phyloP scores from a whole-genome alignment of 2,888 invertebrate genomes.

The Nebria salina region DNA sequence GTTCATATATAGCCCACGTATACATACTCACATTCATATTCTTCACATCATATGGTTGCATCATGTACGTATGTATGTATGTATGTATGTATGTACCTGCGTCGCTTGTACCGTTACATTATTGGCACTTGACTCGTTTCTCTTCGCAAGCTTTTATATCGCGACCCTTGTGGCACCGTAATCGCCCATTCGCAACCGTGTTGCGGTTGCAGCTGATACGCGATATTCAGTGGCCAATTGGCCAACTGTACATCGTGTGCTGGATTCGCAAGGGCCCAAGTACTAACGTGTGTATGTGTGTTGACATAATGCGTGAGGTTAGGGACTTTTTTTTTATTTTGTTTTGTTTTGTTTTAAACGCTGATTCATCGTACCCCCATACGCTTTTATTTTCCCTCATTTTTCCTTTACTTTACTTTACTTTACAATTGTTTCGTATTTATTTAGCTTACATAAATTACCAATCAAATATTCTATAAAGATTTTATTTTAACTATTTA shows the following conservation, averaged over 20 bases:
- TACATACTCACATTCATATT: not conserved
- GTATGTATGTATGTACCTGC: not conserved
- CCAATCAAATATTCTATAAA: too few relatives aligned
- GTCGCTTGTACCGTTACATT: conserved; percentile 15
- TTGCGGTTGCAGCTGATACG: not conserved
- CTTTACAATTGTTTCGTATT: too few relatives aligned
- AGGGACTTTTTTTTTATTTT: not conserved
- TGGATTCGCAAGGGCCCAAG: not conserved
- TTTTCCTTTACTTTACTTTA: not conserved
- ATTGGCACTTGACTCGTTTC: conserved; percentile 21
- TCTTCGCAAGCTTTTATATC: conserved; percentile 14
- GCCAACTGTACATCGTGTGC: not conserved
- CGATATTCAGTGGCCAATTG: not conserved
- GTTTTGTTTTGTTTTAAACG: conserved; percentile 7
- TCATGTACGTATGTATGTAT: not conserved
- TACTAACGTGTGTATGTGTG: conserved; percentile 11
- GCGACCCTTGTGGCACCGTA: conserved; percentile 13
- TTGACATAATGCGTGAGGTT: conserved; percentile 14
- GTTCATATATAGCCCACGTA: not conserved
- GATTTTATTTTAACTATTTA: too few relatives aligned
- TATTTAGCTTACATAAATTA: too few relatives aligned
- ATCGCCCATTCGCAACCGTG: not conserved
- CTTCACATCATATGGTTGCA: not conserved
- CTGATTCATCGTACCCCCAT: conserved; percentile 7
- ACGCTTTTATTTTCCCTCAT: not conserved